Evolutionary conservation across 1,140 invertebrate genomes (phyloP).

Genomic region (Brachionus paranguensis): DNA sequence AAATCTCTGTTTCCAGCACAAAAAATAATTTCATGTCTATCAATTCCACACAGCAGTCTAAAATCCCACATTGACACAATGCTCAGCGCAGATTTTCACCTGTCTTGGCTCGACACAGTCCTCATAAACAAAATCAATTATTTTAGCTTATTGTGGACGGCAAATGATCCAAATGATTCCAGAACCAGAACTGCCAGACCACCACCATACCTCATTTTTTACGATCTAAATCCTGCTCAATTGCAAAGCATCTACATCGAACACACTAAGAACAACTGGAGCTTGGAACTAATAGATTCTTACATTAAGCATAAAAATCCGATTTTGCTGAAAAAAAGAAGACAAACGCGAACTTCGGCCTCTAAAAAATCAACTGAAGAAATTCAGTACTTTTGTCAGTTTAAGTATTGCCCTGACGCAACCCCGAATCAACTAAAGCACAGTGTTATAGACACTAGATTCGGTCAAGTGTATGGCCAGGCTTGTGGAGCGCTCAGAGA

Average conservation of each 20-base stretch:
- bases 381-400: background rate
- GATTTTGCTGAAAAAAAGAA: background rate
- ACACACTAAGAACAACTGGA: background rate
- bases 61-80: background rate
- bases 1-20: background rate
- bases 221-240: conserved; percentile 12
- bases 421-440: background rate
- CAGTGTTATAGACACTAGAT: background rate
- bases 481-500: background rate
- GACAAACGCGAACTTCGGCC: background rate
- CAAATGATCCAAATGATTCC: background rate
- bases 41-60: background rate
- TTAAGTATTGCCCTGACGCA: background rate
- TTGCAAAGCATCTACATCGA: background rate
- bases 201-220: background rate
- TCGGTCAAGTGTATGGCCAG: background rate
- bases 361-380: background rate
- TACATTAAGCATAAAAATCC: background rate
- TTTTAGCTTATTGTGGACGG: background rate
- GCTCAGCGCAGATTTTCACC: background rate
- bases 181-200: background rate
- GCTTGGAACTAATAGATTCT: background rate
- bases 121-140: background rate
- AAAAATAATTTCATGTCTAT: background rate
- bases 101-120: background rate